Percentiles rank a stretch among this genome's conserved stretches.
phyloP scores from a whole-genome alignment of 2,888 invertebrate species.

The Cosmia pyralina region DNA sequence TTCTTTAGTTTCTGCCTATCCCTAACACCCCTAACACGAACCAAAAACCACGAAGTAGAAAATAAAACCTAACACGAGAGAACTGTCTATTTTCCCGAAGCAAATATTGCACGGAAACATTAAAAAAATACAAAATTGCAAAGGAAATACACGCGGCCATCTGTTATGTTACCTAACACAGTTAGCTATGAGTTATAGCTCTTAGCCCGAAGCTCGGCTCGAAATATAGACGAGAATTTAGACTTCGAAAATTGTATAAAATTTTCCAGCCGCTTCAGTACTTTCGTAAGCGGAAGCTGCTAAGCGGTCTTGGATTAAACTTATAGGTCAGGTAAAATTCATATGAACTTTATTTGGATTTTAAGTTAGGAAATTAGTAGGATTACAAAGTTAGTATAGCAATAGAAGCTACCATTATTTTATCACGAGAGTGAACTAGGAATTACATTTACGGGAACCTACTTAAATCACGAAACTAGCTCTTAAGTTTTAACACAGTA shows the following conservation, averaged over 20 bases:
- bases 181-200: conserved; percentile 59
- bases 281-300: background rate
- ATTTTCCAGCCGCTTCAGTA: conserved; percentile 9
- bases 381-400: background rate
- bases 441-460: background rate
- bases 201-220: conserved; percentile 32
- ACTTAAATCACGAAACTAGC: background rate
- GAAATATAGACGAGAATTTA: conserved; percentile 44
- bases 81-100: conserved; percentile 28
- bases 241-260: conserved; percentile 29
- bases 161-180: conserved; percentile 58
- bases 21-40: background rate
- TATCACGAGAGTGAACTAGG: background rate
- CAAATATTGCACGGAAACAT: conserved; percentile 34
- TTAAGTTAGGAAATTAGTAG: background rate
- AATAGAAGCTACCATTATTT: background rate
- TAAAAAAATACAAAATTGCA: conserved; percentile 54
- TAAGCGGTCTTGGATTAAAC: background rate
- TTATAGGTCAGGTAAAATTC: background rate
- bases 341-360: background rate
- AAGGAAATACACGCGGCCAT: conserved; percentile 53
- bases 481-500: background rate
- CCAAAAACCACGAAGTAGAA: background rate
- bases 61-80: conserved; percentile 3
- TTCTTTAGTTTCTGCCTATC: too few relatives aligned